These are phyloP conservation scores for Melanophora roralis DNA, from an alignment of 2,888 invertebrate species.

Conservation along the genomic window DNA sequence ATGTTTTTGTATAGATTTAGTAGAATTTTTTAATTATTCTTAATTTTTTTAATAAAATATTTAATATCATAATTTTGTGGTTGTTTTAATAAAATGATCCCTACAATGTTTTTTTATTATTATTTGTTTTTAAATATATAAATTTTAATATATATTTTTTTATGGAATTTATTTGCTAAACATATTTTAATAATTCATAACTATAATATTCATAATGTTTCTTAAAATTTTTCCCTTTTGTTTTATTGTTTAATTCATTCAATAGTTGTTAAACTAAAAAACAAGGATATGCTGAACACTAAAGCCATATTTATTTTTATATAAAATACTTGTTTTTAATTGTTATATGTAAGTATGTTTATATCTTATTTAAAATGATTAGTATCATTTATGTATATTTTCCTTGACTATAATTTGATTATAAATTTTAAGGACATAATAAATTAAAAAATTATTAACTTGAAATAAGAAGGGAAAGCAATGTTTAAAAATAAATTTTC, in stretches of 20 bases:
- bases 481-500: no score
- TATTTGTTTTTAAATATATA: slow-evolving; percentile 15
- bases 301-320: slow-evolving; percentile 51
- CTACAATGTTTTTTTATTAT: slow-evolving; percentile 55
- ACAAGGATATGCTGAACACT: slow-evolving; percentile 62
- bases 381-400: not conserved
- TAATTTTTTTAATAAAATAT: slow-evolving; percentile 43
- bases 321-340: slow-evolving; percentile 38
- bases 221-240: slow-evolving; percentile 21
- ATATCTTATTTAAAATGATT: slow-evolving; percentile 14
- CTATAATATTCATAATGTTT: slow-evolving; percentile 22
- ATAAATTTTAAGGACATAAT: not conserved
- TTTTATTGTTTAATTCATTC: slow-evolving; percentile 38
- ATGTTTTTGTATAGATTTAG: slow-evolving; percentile 60
- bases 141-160: slow-evolving; percentile 29
- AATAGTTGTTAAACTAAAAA: slow-evolving; percentile 58
- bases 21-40: slow-evolving; percentile 56
- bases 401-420: not conserved
- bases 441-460: not conserved
- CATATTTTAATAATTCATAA: slow-evolving; percentile 21
- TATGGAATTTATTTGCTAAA: slow-evolving; percentile 22
- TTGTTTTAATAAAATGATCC: slow-evolving; percentile 62
- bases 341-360: slow-evolving; percentile 17
- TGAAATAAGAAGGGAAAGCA: no score
- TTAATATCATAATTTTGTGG: slow-evolving; percentile 47